A percentile compares a stretch with the other conserved stretches of the same genome.
Conservation (phyloP, 2,888 invertebrate genomes). For the Philereme transversata region DNA sequence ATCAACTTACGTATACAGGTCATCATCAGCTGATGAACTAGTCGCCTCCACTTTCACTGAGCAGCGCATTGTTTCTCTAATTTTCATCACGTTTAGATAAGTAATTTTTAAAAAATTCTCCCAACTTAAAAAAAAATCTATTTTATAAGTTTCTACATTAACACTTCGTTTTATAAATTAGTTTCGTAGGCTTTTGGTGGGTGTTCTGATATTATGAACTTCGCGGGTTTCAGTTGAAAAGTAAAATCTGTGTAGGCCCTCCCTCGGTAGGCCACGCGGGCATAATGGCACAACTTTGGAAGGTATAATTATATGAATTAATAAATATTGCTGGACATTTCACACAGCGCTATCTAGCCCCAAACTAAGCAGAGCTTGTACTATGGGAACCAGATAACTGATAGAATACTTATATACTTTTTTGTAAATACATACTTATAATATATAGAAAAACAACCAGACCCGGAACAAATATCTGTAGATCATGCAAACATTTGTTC, state of each 20-base stretch:
- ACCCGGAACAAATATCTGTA: no score
- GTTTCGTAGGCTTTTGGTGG: neutral
- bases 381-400: no score
- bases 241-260: constrained; percentile 55
- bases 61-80: constrained; percentile 55
- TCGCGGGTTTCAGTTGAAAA: constrained; percentile 37
- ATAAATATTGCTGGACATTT: no score
- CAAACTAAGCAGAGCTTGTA: no score
- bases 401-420: no score
- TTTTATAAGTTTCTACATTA: no score
- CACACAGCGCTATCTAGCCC: no score
- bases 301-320: no score
- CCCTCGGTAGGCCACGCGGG: constrained; percentile 10
- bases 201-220: constrained; percentile 32
- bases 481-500: no score
- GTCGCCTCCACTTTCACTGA: constrained; percentile 64
- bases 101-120: neutral
- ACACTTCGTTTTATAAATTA: neutral
- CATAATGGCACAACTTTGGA: constrained; percentile 21
- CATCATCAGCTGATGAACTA: constrained; percentile 66
- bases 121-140: neutral
- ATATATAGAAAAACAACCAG: no score
- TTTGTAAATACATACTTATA: no score
- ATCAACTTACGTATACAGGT: constrained; percentile 68
- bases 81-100: constrained; percentile 8